A percentile compares a stretch with the other conserved stretches of the same genome.
phyloP scores from a whole-genome alignment of 2,888 invertebrate species.

The Cerceris ruficornis region DNA sequence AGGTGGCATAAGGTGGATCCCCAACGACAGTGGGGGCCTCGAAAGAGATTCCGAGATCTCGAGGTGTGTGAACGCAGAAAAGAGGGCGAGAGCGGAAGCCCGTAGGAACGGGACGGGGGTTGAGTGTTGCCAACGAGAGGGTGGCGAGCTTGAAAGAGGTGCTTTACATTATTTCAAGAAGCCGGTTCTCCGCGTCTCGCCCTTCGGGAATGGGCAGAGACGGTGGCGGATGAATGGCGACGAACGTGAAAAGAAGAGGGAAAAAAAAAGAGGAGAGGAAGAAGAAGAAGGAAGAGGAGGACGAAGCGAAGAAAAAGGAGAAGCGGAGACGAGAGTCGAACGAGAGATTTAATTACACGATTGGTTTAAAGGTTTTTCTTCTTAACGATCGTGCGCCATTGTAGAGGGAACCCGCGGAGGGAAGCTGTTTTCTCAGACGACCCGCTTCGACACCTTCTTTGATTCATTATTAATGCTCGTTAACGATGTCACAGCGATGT shows the following conservation, averaged over 20 bases:
- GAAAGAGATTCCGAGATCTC: slow-evolving; percentile 46
- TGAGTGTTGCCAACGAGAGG: slow-evolving; percentile 51
- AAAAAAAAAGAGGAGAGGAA: slow-evolving; percentile 26
- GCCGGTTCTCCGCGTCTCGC: slow-evolving; percentile 40
- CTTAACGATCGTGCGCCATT: slow-evolving; percentile 36
- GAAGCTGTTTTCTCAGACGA: slow-evolving; percentile 22
- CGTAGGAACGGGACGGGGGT: slow-evolving; percentile 41
- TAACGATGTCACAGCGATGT: slow-evolving; percentile 52
- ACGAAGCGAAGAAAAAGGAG: neutral
- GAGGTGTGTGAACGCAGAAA: slow-evolving; percentile 19
- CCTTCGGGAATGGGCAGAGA: slow-evolving; percentile 31
- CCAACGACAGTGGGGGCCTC: slow-evolving; percentile 28
- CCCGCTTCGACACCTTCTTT: slow-evolving; percentile 34
- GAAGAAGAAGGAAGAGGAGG: slow-evolving; percentile 17
- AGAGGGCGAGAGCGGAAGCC: slow-evolving; percentile 1
- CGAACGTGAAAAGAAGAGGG: slow-evolving; percentile 29
- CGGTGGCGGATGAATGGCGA: slow-evolving; percentile 53
- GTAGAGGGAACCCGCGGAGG: slow-evolving; percentile 24
- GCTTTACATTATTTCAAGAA: slow-evolving; percentile 72
- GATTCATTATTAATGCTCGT: slow-evolving; percentile 49
- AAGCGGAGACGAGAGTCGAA: slow-evolving; percentile 24
- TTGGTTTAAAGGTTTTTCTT: slow-evolving; percentile 59
- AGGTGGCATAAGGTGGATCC: slow-evolving; percentile 31
- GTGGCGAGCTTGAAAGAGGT: slow-evolving; percentile 63
- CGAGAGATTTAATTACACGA: slow-evolving; percentile 65